phyloP scores from a whole-genome alignment of 2,797 vertebrate genomes.

The Kryptolebias ocellatus region DNA sequence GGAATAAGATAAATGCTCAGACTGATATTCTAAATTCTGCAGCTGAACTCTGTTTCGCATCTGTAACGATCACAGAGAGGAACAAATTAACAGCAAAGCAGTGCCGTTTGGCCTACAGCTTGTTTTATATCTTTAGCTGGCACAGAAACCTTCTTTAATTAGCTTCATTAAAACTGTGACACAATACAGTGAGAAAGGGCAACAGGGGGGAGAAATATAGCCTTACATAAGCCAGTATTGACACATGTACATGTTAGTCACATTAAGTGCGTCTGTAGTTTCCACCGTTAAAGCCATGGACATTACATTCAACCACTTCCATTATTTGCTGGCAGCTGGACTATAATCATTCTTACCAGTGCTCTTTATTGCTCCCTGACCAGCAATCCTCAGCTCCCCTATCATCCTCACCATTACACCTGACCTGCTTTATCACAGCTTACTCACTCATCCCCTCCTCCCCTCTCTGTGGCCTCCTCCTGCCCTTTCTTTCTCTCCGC shows the following conservation, averaged over 20 bases:
- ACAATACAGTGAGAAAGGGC: slow-evolving; percentile 15
- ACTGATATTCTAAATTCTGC: slow-evolving; percentile 53
- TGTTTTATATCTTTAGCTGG: slow-evolving; percentile 53
- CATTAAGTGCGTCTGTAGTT: slow-evolving; percentile 35
- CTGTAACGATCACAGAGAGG: slow-evolving; percentile 66
- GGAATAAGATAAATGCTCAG: no score
- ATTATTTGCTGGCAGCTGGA: slow-evolving; percentile 68
- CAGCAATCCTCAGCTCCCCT: slow-evolving; percentile 64
- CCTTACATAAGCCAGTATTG: slow-evolving; percentile 24
- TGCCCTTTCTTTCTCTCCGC: slow-evolving; percentile 69
- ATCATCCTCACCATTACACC: slow-evolving; percentile 74
- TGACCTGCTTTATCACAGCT: slow-evolving; percentile 69
- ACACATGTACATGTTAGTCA: slow-evolving; percentile 46
- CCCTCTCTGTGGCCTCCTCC: slow-evolving; percentile 62
- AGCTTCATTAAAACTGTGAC: slow-evolving; percentile 50
- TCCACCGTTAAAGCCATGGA: slow-evolving; percentile 45
- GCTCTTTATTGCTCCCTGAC: slow-evolving; percentile 72
- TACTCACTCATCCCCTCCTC: slow-evolving; percentile 62
- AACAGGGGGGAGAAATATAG: slow-evolving; percentile 25
- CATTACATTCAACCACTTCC: slow-evolving; percentile 51
- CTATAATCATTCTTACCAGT: slow-evolving; percentile 69
- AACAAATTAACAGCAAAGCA: slow-evolving; percentile 44
- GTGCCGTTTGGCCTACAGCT: slow-evolving; percentile 46
- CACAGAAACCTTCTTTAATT: slow-evolving; percentile 38
- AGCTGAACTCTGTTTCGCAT: slow-evolving; percentile 68